Evolutionary conservation across 2,888 invertebrate species (phyloP).

Genomic region (Drosophila niveifrons): DNA sequence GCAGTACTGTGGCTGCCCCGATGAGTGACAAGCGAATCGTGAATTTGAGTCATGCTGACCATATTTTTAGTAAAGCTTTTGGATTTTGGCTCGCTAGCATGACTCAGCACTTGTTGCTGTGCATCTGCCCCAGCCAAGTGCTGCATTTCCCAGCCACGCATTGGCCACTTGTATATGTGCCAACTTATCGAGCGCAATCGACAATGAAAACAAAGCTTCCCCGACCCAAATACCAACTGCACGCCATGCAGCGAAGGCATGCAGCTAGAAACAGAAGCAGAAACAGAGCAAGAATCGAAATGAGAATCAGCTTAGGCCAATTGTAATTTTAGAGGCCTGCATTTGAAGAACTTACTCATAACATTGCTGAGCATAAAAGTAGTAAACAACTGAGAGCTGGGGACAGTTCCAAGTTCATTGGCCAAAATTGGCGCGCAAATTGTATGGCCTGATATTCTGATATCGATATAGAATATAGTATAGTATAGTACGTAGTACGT

Average conservation of each 20-base stretch:
- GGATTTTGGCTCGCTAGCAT: conserved; percentile 38
- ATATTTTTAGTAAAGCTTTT: conserved; percentile 33
- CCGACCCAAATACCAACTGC: conserved; percentile 19
- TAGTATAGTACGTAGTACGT: conserved; percentile 7
- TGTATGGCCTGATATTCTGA: conserved; percentile 39
- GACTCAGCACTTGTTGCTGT: conserved; percentile 63
- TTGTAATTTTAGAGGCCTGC: conserved; percentile 10
- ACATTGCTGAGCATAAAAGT: conserved; percentile 1
- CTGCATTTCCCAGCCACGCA: conserved; percentile 42
- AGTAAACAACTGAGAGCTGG: conserved; percentile 29
- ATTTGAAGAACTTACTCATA: conserved; percentile 11
- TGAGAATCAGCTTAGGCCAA: conserved; percentile 5
- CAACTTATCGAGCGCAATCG: conserved; percentile 16
- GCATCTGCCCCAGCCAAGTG: conserved; percentile 23
- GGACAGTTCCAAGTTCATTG: conserved; percentile 60
- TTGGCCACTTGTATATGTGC: conserved; percentile 43
- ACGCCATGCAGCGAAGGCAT: conserved; percentile 43
- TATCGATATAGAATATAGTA: conserved; percentile 7
- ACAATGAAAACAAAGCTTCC: conserved; percentile 8
- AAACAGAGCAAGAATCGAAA: conserved; percentile 4
- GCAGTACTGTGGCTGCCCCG: conserved; percentile 23
- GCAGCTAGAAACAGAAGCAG: conserved; percentile 13
- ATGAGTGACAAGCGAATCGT: conserved; percentile 26
- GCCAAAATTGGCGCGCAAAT: conserved; percentile 74
- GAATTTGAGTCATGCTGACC: conserved; percentile 49